phyloP scores from a whole-genome alignment of 2,797 vertebrate genomes.

The Prionace glauca region DNA sequence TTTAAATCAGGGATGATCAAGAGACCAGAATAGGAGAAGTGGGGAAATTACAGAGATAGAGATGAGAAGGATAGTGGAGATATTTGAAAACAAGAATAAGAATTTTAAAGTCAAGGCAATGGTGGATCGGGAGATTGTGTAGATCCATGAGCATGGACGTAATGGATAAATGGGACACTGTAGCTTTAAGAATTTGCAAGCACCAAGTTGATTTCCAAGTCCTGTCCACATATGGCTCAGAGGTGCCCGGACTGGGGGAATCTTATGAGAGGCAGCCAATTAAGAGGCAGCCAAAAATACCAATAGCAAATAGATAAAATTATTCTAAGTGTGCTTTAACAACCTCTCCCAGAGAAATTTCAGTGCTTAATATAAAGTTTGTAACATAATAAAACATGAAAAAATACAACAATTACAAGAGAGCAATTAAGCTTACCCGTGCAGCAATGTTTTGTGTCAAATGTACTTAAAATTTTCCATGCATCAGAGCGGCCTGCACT shows the following conservation, averaged over 20 bases:
- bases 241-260: background rate
- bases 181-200: no score
- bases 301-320: background rate
- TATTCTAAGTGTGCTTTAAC: background rate
- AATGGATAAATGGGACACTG: background rate
- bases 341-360: background rate
- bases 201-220: no score
- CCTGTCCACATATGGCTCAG: no score
- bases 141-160: no score
- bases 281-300: background rate
- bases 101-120: no score
- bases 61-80: background rate
- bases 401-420: background rate
- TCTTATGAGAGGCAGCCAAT: no score
- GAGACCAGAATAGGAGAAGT: background rate
- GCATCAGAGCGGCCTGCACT: background rate
- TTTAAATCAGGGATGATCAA: background rate
- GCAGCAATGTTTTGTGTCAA: background rate
- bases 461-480: background rate
- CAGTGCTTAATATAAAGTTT: background rate
- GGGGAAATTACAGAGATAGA: background rate
- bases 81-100: background rate
- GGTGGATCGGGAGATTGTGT: no score
- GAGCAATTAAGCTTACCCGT: background rate
- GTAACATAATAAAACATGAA: background rate